These are phyloP conservation scores for Eristalis arbustorum DNA, from an alignment of 2,888 invertebrate genomes.

Conservation along the genomic window DNA sequence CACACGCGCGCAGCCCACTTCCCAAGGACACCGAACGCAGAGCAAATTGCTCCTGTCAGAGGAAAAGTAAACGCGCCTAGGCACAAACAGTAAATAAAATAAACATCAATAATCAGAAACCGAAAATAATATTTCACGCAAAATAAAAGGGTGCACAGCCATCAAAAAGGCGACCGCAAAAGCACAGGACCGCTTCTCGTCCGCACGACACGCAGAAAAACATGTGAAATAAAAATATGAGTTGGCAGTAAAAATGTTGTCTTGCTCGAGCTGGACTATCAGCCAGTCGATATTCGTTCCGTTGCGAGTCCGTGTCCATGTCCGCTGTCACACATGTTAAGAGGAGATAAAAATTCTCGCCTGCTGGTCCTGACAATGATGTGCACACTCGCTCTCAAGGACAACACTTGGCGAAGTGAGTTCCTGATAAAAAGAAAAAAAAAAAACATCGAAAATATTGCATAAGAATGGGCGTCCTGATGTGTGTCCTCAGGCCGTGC, in stretches of 20 bases:
- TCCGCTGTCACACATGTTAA: not conserved
- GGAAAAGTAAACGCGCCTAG: slow-evolving; percentile 17
- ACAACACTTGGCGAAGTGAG: slow-evolving; percentile 39
- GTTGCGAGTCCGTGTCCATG: slow-evolving; percentile 2
- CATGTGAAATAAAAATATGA: slow-evolving; percentile 37
- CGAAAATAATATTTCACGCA: slow-evolving; percentile 58
- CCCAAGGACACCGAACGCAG: not conserved
- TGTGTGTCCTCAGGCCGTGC: slow-evolving; percentile 37
- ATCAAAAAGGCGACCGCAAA: slow-evolving; percentile 20
- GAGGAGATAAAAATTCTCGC: slow-evolving; percentile 20
- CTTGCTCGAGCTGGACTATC: slow-evolving; percentile 30
- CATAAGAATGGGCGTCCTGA: not conserved
- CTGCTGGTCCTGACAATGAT: slow-evolving; percentile 18
- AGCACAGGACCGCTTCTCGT: not conserved
- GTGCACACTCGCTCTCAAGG: not conserved
- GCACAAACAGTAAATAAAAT: slow-evolving; percentile 42
- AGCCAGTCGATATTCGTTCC: not conserved
- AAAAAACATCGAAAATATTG: too few relatives aligned
- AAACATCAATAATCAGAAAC: slow-evolving; percentile 45
- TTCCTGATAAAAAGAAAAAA: slow-evolving; percentile 32
- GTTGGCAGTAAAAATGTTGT: slow-evolving; percentile 39
- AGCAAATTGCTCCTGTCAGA: slow-evolving; percentile 31
- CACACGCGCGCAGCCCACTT: not conserved
- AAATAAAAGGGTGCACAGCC: slow-evolving; percentile 51
- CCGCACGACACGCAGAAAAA: slow-evolving; percentile 1